Evolutionary conservation across 2,888 invertebrate species (phyloP).

Genomic region (Dynastes grantii): DNA sequence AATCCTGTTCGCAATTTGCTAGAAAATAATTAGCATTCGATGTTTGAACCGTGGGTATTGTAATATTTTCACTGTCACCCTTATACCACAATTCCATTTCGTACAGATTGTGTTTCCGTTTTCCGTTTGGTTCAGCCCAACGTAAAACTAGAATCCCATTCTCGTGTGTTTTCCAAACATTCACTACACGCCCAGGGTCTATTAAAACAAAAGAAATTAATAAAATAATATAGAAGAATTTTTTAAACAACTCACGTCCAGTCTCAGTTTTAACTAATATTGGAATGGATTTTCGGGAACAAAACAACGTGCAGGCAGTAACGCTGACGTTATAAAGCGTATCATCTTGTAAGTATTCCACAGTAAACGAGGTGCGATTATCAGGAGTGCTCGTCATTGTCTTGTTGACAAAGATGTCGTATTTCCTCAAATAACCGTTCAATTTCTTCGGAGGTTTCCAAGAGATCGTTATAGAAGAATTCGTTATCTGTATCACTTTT

Average conservation of each 20-base stretch:
- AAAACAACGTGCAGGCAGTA: slow-evolving; percentile 18
- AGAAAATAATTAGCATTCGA: not conserved
- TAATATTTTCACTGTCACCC: not conserved
- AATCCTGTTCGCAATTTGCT: slow-evolving; percentile 59
- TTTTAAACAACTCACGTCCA: slow-evolving; percentile 22
- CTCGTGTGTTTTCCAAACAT: not conserved
- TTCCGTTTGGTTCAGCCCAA: slow-evolving; percentile 6
- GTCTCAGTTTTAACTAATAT: not conserved
- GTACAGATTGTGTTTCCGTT: not conserved
- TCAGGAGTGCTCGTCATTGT: not conserved
- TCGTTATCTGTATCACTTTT: not conserved
- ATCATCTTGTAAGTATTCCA: not conserved
- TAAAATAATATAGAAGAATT: not conserved
- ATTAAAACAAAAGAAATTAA: not conserved
- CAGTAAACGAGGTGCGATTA: slow-evolving; percentile 4
- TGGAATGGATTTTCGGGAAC: not conserved
- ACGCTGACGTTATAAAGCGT: slow-evolving; percentile 7
- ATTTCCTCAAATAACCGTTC: slow-evolving; percentile 28
- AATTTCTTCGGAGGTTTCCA: slow-evolving; percentile 23
- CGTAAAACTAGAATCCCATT: slow-evolving; percentile 1
- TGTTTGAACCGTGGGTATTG: not conserved
- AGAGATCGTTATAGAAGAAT: slow-evolving; percentile 16
- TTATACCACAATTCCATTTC: not conserved
- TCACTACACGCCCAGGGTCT: slow-evolving; percentile 6
- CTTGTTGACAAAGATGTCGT: not conserved